Percentiles rank a stretch among this genome's conserved stretches.
Evolutionary conservation across 2,113 vertebrate species (phyloP).

Genomic region (Kryptolebias marmoratus): DNA sequence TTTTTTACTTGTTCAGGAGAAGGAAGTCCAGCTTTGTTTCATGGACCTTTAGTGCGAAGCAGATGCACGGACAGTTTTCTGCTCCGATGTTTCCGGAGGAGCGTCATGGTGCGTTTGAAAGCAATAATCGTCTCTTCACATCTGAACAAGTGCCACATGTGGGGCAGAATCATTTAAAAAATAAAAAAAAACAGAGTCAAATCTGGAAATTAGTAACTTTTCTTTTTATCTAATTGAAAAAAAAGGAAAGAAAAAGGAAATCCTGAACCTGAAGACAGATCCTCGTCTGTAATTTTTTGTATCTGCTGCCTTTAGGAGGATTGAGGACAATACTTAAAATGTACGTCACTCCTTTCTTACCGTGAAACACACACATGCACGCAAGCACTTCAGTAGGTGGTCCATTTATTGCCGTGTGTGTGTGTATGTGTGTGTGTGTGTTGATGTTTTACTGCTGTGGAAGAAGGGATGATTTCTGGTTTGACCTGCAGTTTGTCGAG

Average conservation of each 20-base stretch:
- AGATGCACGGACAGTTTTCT: slow-evolving; percentile 27
- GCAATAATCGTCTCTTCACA: slow-evolving; percentile 17
- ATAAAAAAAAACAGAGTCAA: neutral
- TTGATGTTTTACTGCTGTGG: slow-evolving; percentile 31
- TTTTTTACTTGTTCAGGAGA: slow-evolving; percentile 9
- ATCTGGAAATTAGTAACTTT: neutral
- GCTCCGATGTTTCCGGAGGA: slow-evolving; percentile 14
- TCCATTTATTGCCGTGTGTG: slow-evolving; percentile 47
- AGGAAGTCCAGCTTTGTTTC: slow-evolving; percentile 31
- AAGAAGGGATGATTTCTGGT: slow-evolving; percentile 22
- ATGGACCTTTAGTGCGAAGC: slow-evolving; percentile 36
- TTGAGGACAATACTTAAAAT: too few relatives aligned
- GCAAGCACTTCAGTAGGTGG: slow-evolving; percentile 46
- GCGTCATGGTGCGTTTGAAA: slow-evolving; percentile 19
- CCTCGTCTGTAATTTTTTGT: too few relatives aligned
- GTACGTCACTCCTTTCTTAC: neutral
- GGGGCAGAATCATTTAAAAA: neutral
- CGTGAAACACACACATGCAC: neutral
- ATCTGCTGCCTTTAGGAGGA: neutral
- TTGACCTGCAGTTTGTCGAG: slow-evolving; percentile 7
- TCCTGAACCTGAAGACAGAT: neutral
- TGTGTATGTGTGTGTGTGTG: slow-evolving; percentile 38
- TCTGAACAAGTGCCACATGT: slow-evolving; percentile 52
- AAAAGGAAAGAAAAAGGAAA: neutral
- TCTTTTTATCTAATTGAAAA: neutral